Percentiles rank a stretch among this genome's conserved stretches.
Conservation (phyloP, 2,113 vertebrate genomes). For the Neolamprologus caudopunctatus region DNA sequence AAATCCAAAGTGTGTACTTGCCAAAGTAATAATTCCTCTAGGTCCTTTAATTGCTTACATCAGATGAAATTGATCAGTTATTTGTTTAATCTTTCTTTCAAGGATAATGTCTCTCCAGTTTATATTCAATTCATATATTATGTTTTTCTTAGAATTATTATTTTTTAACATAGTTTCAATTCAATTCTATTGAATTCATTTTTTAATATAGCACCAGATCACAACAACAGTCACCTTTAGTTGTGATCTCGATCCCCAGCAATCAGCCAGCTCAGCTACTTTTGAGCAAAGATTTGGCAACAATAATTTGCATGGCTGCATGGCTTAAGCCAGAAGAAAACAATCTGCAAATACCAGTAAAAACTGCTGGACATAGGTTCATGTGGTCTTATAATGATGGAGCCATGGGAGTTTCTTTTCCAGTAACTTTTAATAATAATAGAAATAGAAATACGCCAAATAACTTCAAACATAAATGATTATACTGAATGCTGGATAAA, state of each 20-base stretch:
- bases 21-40: neutral
- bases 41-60: neutral
- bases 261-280: neutral
- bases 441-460: neutral
- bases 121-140: neutral
- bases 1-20: neutral
- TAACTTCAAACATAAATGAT: neutral
- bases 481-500: neutral
- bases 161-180: neutral
- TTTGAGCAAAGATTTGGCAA: neutral
- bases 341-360: neutral
- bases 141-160: neutral
- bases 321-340: neutral
- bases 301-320: neutral
- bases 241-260: accelerated
- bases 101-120: neutral
- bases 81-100: neutral
- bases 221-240: neutral
- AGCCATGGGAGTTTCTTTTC: neutral
- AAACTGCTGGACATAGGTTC: neutral
- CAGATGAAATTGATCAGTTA: neutral
- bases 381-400: neutral
- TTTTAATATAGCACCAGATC: neutral
- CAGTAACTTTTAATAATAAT: neutral
- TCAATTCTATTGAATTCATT: neutral